Evolutionary conservation across 2,797 vertebrate species (phyloP).

Genomic region (Lagothrix lagotricha): DNA sequence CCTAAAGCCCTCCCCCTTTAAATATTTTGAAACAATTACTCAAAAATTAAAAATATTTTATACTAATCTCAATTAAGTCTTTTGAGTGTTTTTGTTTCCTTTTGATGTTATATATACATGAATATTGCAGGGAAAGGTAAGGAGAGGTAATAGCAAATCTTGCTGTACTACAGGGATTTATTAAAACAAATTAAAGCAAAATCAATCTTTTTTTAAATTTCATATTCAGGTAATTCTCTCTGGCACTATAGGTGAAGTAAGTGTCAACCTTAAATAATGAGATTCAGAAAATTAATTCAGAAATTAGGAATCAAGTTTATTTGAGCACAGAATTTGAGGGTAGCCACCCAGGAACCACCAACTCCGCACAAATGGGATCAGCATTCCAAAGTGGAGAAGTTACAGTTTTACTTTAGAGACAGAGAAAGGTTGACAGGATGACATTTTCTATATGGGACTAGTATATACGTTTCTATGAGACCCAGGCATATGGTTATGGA

Average conservation of each 20-base stretch:
- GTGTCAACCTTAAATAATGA: background rate
- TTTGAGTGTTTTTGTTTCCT: background rate
- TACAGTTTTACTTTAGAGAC: background rate
- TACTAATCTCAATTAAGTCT: background rate
- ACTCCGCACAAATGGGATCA: background rate
- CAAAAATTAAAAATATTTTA: background rate
- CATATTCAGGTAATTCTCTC: background rate
- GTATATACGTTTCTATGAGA: background rate
- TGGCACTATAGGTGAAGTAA: background rate
- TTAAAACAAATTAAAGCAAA: background rate
- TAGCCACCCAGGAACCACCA: background rate
- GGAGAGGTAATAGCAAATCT: background rate
- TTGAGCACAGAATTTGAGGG: background rate
- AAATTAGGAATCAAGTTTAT: too few relatives aligned
- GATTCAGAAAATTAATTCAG: background rate
- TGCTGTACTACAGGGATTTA: background rate
- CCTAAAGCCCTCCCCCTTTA: background rate
- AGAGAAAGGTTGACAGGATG: background rate
- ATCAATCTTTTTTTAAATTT: background rate
- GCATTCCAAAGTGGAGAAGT: background rate
- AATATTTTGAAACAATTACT: background rate
- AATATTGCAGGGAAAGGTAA: background rate
- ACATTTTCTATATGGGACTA: background rate
- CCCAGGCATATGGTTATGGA: background rate
- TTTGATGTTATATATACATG: background rate